Percentiles rank a stretch among this genome's conserved stretches.
Conservation (phyloP, 2,113 vertebrate genomes). For the Orthonyx spaldingii region DNA sequence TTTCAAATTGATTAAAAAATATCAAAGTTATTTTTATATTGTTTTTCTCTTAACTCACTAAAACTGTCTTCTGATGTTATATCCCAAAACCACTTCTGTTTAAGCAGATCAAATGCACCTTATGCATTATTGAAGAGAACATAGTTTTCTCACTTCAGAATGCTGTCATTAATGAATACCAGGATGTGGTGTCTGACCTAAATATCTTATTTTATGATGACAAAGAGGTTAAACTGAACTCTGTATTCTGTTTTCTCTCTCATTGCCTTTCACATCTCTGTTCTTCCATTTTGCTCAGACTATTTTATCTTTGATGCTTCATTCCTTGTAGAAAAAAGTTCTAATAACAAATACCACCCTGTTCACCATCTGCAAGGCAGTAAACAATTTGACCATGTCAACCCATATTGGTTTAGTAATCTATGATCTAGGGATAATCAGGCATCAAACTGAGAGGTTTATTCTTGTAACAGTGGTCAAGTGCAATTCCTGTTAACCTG, state of each 20-base stretch:
- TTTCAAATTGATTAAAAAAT: background rate
- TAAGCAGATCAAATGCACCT: background rate
- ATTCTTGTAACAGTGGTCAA: background rate
- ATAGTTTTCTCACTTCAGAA: background rate
- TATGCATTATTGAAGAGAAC: background rate
- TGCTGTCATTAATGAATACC: background rate
- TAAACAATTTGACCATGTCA: background rate
- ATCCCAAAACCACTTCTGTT: background rate
- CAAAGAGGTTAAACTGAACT: background rate
- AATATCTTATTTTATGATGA: background rate
- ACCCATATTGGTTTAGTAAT: background rate
- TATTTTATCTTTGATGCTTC: background rate
- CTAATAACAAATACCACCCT: background rate
- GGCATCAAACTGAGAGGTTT: background rate
- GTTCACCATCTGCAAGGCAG: background rate
- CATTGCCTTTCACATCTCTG: background rate
- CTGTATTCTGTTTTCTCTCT: background rate
- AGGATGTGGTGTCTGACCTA: background rate
- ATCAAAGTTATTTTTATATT: background rate
- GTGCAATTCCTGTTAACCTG: background rate
- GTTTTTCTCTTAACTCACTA: background rate
- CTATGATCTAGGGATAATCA: background rate
- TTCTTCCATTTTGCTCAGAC: background rate
- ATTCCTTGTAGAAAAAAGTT: background rate
- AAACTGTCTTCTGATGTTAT: background rate